Conservation (phyloP, 2,888 invertebrate genomes). For the Diarsia mendica region DNA sequence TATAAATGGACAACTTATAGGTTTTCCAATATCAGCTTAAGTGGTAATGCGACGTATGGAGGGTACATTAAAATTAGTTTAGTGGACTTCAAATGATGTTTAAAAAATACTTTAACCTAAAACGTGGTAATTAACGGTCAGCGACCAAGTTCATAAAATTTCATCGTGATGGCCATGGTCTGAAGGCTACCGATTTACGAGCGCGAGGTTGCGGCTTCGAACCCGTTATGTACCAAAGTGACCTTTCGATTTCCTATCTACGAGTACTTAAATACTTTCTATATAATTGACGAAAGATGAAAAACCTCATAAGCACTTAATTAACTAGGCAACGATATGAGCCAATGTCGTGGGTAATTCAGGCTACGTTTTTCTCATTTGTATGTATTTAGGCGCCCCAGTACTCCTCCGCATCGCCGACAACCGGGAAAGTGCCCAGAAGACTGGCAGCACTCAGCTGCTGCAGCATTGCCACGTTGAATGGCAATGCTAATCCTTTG, state of each 20-base stretch:
- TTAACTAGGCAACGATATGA: not conserved
- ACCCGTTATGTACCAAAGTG: conserved; percentile 3
- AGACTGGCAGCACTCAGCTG: too few relatives aligned
- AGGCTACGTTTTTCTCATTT: not conserved
- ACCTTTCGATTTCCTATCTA: conserved; percentile 24
- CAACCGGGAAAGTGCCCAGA: too few relatives aligned
- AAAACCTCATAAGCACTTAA: not conserved
- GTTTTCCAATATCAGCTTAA: conserved; percentile 22
- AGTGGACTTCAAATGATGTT: not conserved
- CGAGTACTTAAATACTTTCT: not conserved
- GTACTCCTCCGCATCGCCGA: too few relatives aligned
- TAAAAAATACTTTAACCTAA: conserved; percentile 19
- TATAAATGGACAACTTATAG: conserved; percentile 24
- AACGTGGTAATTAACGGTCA: conserved; percentile 26
- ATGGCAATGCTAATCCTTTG: too few relatives aligned
- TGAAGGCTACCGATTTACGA: conserved; percentile 29
- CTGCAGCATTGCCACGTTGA: too few relatives aligned
- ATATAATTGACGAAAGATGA: conserved; percentile 1
- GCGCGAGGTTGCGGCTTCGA: conserved; percentile 25
- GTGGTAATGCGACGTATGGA: not conserved
- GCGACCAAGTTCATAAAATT: conserved; percentile 32
- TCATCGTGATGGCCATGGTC: conserved; percentile 11
- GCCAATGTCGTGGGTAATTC: not conserved
- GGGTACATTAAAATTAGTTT: conserved; percentile 24
- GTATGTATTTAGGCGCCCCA: too few relatives aligned